A percentile compares a stretch with the other conserved stretches of the same genome.
phyloP scores from a whole-genome alignment of 1,140 invertebrate genomes.

The Ips typographus region DNA sequence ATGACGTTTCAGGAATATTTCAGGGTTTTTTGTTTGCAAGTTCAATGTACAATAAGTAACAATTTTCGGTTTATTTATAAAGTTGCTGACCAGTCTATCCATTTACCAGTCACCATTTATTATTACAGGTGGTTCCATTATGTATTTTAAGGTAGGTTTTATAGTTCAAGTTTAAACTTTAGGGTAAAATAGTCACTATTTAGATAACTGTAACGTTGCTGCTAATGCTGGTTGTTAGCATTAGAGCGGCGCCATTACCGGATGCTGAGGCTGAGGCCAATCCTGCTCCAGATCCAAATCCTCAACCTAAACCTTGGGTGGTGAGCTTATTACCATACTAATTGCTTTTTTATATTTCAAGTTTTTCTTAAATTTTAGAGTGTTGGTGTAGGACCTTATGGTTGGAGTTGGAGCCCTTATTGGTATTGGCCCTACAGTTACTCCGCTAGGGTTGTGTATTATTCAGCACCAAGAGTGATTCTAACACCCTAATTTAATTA shows the following conservation, averaged over 20 bases:
- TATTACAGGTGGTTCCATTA: too few relatives aligned
- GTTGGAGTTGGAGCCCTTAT: neutral
- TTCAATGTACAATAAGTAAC: too few relatives aligned
- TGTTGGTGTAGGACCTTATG: neutral
- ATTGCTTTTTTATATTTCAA: neutral
- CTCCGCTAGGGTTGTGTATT: neutral
- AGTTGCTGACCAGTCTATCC: too few relatives aligned
- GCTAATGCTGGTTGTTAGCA: neutral
- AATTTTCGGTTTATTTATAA: too few relatives aligned
- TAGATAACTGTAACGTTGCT: neutral
- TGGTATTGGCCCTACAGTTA: neutral
- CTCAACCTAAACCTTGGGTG: constrained; percentile 2
- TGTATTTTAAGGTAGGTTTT: too few relatives aligned
- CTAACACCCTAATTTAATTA: neutral
- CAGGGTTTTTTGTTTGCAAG: too few relatives aligned
- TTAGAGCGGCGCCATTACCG: neutral
- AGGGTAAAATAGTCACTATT: neutral
- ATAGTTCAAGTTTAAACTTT: too few relatives aligned
- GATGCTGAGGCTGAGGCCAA: constrained; percentile 5
- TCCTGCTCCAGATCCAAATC: neutral
- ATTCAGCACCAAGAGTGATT: neutral
- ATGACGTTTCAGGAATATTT: too few relatives aligned
- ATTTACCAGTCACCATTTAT: too few relatives aligned
- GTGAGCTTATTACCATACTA: neutral
- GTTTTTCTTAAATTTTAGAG: neutral